Conservation (phyloP, 2,888 invertebrate genomes). For the Galerucella nymphaeae region DNA sequence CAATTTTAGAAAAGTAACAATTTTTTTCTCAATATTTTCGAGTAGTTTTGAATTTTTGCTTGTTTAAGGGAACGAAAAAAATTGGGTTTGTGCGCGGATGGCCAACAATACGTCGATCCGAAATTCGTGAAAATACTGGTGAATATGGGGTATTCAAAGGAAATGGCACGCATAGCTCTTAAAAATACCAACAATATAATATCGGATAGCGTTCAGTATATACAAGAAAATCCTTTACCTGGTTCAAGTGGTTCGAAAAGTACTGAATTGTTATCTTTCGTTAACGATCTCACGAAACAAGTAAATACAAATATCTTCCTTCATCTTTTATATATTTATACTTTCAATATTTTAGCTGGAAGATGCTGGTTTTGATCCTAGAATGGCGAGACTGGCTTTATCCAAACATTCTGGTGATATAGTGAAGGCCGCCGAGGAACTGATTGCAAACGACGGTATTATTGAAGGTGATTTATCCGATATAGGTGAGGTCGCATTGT, state of each 20-base stretch:
- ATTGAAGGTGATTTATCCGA: conserved; percentile 54
- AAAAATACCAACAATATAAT: conserved; percentile 76
- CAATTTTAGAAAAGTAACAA: conserved; percentile 60
- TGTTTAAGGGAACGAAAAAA: conserved; percentile 65
- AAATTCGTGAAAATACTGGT: conserved; percentile 68
- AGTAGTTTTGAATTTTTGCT: conserved; percentile 13
- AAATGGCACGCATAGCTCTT: conserved; percentile 72
- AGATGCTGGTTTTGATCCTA: conserved; percentile 72
- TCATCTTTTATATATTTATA: too few species aligned
- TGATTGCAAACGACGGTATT: conserved; percentile 66
- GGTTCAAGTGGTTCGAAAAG: conserved; percentile 63
- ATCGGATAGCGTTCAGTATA: conserved; percentile 73
- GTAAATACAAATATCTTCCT: conserved; percentile 44
- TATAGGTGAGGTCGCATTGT: conserved; percentile 42
- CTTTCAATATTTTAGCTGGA: conserved; percentile 62
- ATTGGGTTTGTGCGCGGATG: conserved; percentile 72
- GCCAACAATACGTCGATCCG: conserved; percentile 68
- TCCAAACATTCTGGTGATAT: conserved; percentile 68
- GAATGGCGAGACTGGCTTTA: conserved; percentile 69
- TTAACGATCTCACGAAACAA: conserved; percentile 60
- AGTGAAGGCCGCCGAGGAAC: conserved; percentile 70
- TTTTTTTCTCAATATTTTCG: conserved; percentile 20
- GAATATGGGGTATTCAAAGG: conserved; percentile 77
- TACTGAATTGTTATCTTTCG: conserved; percentile 56
- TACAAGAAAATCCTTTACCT: conserved; percentile 70